Percentiles rank a stretch among this genome's conserved stretches.
phyloP scores from a whole-genome alignment of 2,797 vertebrate species.

The Danio kyathit region DNA sequence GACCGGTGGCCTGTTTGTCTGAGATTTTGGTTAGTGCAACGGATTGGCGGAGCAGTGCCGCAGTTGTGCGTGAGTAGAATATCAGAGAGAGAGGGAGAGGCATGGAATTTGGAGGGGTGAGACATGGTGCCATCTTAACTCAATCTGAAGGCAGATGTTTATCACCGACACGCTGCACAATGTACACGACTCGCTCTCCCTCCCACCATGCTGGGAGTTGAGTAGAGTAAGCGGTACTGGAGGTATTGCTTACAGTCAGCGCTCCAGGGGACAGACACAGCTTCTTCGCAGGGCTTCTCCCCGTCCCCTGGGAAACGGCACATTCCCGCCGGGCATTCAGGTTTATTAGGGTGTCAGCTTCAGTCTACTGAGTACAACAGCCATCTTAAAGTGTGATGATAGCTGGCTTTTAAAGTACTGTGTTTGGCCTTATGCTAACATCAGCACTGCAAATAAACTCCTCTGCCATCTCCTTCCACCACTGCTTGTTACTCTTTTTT shows the following conservation, averaged over 20 bases:
- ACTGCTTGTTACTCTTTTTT: slow-evolving; percentile 4
- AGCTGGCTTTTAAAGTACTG: slow-evolving; percentile 28
- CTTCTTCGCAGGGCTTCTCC: slow-evolving; percentile 37
- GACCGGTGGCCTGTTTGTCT: slow-evolving; percentile 83
- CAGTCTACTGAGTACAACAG: slow-evolving; percentile 44
- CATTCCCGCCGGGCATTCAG: slow-evolving; percentile 36
- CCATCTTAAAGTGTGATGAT: slow-evolving; percentile 46
- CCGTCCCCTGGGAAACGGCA: slow-evolving; percentile 49
- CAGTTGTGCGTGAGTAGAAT: slow-evolving; percentile 95
- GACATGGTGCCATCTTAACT: slow-evolving; percentile 61
- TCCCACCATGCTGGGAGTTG: not conserved
- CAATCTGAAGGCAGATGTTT: slow-evolving; percentile 59
- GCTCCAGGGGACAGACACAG: slow-evolving; percentile 29
- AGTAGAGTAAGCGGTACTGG: slow-evolving; percentile 17
- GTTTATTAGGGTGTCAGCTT: slow-evolving; percentile 51
- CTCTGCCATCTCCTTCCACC: not conserved
- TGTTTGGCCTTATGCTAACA: slow-evolving; percentile 27
- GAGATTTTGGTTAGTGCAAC: slow-evolving; percentile 90
- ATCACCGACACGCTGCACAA: slow-evolving; percentile 40
- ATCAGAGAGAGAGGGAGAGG: slow-evolving; percentile 69
- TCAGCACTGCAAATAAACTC: slow-evolving; percentile 13
- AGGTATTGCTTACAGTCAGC: slow-evolving; percentile 48
- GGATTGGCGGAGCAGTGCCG: slow-evolving; percentile 89
- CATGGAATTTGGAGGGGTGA: slow-evolving; percentile 66
- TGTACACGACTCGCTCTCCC: slow-evolving; percentile 13